Evolutionary conservation across 2,888 invertebrate species (phyloP), one percentile per base, ranked within the genome.

Genomic region (Brachyopa scutellaris): DNA sequence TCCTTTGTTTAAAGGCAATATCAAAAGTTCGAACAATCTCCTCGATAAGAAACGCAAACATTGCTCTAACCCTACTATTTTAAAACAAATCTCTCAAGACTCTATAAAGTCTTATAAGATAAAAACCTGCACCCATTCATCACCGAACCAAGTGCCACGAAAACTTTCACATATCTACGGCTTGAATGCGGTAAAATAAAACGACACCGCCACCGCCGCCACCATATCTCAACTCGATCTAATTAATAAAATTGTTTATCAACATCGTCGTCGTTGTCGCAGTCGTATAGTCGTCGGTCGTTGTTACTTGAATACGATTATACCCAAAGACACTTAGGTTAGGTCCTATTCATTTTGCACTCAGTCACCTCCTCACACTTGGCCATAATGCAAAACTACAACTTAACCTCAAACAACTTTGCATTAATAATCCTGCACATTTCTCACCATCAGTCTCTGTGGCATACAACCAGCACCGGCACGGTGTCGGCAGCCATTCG

Each of bases 191-290:
- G 49, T 15, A 55, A 62, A 62, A 45, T 55, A 21, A 72, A 64
- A 53, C 45, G 55, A 36, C 23, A 31, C 64, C 21, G 23, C 19
- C 31, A 17, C 19, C 55, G 11, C 40, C 15, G 13, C 26, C 45
- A 17, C 13, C 19, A 19, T 74, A 55, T 55, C 73, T 21, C 55
- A 2, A 19, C 62, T 73, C 26, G 51, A 72, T 72, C 73, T 64
- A 73, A 73, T 73, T 73, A 74, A 74, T 74, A 74, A 74, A 74
- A 74, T 74, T 74, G 49, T 51, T 64, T 74, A 74, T 74, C 66
- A 66, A 57, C 64, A 74, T 51, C 59, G 59, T 49, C 49, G 47
- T 59, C 11, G n/a, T n/a, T n/a, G 33, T 21, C 23, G 69, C 13
- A 4, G 47, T 47, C 36, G n/a, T n/a, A n/a, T n/a, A 29, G 36